Evolutionary conservation across 2,113 vertebrate genomes (phyloP), one percentile per base, ranked within the genome.

Genomic region (Apodemus speciosus): DNA sequence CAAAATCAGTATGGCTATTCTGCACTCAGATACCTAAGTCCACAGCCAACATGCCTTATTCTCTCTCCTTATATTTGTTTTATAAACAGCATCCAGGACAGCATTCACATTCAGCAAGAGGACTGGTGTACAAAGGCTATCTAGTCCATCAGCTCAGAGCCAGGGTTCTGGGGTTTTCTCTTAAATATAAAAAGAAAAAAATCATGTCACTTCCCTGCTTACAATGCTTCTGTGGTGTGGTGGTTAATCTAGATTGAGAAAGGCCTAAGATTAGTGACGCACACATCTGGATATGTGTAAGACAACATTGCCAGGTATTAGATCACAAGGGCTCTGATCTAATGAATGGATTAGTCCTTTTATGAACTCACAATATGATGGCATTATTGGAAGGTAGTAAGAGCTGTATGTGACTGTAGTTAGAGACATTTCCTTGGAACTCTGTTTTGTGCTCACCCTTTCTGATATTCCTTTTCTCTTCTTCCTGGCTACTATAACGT

Each of bases 141-240:
- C 2, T 66, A 9, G 2, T 60, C 13, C 43, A 76, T 66, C 43
- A 80, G 40, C 66, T 40, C 76, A 66, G 35, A 88, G 23, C 27
- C 53, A 38, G 94, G 84, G 30, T 68, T 69, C 56, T 46, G 18
- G 2, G 51, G 32, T 51, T 84, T 43, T 69, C 35, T 75, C 69
- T 91, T 81, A 43, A 84, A 72, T n/a, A 32, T 15, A 92, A n/a
- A 73, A 89, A 92, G 84, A 38, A 86, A 91, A 84, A 38, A 85
- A 81, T 60, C 56, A 75, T 18, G 46, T 53, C 60, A 38, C 18
- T 91, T 80, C 35, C 71, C 35, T 88, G 38, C 58, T 89, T 58
- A 85, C 93, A 85, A 90, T 46, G 43, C 16, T 90, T 23, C 51
- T 21, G 25, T n/a, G 71, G 38, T 69, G 49, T 71, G 23, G 71